A percentile compares a stretch with the other conserved stretches of the same genome.
Conservation (phyloP, 2,113 vertebrate genomes). For the Solea senegalensis region DNA sequence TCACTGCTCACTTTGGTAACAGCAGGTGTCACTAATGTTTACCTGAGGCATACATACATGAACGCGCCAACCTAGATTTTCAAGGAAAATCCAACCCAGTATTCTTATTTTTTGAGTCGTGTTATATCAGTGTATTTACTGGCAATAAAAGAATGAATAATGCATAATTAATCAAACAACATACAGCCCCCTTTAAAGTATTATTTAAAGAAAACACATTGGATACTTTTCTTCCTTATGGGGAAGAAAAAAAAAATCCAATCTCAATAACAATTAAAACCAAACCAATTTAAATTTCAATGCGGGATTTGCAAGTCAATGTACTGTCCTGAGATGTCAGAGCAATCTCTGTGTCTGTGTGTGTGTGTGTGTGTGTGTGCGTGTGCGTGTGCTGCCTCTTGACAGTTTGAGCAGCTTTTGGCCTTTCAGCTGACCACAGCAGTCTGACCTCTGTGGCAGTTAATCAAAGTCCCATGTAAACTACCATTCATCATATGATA, state of each 20-base stretch:
- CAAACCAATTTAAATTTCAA: background rate
- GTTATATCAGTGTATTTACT: no score
- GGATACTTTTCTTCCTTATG: background rate
- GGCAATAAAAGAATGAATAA: no score
- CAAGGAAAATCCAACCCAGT: no score
- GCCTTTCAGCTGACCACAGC: slow-evolving; percentile 45
- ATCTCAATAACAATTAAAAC: background rate
- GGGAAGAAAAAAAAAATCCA: background rate
- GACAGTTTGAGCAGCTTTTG: slow-evolving; percentile 22
- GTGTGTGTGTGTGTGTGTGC: slow-evolving; percentile 11
- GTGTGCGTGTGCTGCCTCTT: slow-evolving; percentile 12
- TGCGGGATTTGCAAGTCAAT: background rate
- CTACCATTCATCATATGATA: slow-evolving; percentile 38
- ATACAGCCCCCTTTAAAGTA: no score
- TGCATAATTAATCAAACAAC: no score
- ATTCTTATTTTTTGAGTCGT: no score
- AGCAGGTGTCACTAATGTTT: no score
- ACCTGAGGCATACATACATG: no score
- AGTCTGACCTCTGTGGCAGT: slow-evolving; percentile 44
- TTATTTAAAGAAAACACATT: background rate
- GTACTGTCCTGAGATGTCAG: background rate
- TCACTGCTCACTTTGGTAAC: no score
- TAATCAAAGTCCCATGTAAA: slow-evolving; percentile 46
- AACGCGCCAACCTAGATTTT: no score
- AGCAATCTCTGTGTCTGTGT: background rate